These are phyloP conservation scores for Erpornis zantholeuca DNA, from an alignment of 2,113 vertebrate species.

Conservation along the genomic window DNA sequence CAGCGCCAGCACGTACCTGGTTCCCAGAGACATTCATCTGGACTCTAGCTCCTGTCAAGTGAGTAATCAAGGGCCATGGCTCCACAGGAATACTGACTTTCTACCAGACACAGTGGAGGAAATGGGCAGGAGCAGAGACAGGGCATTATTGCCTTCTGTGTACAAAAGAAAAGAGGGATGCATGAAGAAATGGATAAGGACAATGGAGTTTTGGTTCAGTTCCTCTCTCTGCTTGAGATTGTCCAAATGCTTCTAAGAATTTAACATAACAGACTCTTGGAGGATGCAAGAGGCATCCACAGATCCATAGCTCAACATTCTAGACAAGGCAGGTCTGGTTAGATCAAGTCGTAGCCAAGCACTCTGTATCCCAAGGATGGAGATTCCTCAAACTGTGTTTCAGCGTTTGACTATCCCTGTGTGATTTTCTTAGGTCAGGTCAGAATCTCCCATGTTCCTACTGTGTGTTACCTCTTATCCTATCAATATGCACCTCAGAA, in stretches of 20 bases:
- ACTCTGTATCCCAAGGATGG: not conserved
- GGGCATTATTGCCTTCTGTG: not conserved
- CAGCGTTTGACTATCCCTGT: not conserved
- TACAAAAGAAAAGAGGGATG: not conserved
- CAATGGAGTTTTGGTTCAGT: not conserved
- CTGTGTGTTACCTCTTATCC: not conserved
- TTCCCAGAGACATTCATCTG: conserved; percentile 67
- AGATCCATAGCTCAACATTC: not conserved
- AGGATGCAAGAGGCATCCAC: not conserved
- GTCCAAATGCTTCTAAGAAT: not conserved
- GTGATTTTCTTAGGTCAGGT: not conserved
- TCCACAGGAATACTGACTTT: not conserved
- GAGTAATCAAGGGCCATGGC: not conserved
- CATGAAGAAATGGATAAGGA: not conserved
- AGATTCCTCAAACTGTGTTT: not conserved
- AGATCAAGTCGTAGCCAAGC: not conserved
- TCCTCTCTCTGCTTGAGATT: not conserved
- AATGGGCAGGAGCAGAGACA: not conserved
- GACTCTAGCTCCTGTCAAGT: conserved; percentile 47
- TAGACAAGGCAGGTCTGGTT: not conserved
- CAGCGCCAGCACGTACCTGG: not conserved
- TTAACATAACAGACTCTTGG: not conserved
- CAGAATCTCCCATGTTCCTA: not conserved
- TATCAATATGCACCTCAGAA: not conserved
- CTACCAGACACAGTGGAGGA: not conserved